phyloP scores from a whole-genome alignment of 1,140 invertebrate genomes.

The Tetranychus cinnabarinus region DNA sequence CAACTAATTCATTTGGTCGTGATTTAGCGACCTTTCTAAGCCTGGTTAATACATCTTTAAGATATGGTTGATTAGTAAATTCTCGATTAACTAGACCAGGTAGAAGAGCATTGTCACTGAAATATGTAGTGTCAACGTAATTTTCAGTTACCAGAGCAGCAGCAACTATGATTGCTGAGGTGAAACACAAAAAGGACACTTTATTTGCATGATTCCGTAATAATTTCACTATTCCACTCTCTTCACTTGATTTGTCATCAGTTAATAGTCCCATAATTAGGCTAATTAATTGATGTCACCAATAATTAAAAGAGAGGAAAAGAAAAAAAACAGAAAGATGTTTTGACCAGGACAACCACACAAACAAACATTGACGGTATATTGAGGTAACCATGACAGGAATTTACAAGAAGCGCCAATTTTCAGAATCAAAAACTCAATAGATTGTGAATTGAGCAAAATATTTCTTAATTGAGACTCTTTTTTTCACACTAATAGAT shows the following conservation, averaged over 20 bases:
- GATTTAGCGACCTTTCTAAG: constrained; percentile 28
- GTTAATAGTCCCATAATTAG: background rate
- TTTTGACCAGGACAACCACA: too few species aligned
- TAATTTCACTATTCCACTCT: background rate
- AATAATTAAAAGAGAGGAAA: too few species aligned
- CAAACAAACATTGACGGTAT: too few species aligned
- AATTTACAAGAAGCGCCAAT: too few species aligned
- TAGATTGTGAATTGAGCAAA: too few species aligned
- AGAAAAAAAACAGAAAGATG: too few species aligned
- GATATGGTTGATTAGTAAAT: constrained; percentile 40
- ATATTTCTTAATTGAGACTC: too few species aligned
- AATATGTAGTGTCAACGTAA: constrained; percentile 48
- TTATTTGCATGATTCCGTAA: constrained; percentile 16
- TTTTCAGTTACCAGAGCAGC: constrained; percentile 22
- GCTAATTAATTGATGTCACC: too few species aligned
- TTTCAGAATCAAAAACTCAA: too few species aligned
- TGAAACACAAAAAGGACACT: constrained; percentile 49
- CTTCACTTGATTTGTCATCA: background rate
- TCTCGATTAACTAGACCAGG: constrained; percentile 73
- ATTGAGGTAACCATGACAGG: too few species aligned
- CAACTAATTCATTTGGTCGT: constrained; percentile 24
- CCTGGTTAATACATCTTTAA: constrained; percentile 27
- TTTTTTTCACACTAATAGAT: too few species aligned
- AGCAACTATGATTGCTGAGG: constrained; percentile 47
- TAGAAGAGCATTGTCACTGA: constrained; percentile 84